These are phyloP conservation scores for Aphelenchoides fujianensis DNA, from an alignment of 1,140 invertebrate species.

Conservation along the genomic window DNA sequence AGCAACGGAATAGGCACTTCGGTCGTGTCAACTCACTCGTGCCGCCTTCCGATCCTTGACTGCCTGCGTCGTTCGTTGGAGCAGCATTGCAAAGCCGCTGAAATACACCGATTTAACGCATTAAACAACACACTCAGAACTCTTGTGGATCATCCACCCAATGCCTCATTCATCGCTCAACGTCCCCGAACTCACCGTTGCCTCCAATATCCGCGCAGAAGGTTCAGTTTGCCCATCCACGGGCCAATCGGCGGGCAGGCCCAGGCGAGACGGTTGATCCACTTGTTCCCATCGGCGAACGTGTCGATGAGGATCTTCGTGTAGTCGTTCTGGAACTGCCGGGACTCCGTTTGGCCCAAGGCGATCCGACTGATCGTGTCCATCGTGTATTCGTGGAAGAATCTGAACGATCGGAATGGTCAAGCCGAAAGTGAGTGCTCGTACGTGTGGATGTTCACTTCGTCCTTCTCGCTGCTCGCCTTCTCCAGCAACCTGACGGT, in stretches of 20 bases:
- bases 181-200: background rate
- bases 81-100: background rate
- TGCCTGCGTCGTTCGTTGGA: background rate
- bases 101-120: too few species aligned
- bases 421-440: background rate
- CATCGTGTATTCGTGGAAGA: slow-evolving; percentile 54
- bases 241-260: background rate
- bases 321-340: slow-evolving; percentile 47
- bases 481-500: slow-evolving; percentile 40
- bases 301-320: background rate
- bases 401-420: slow-evolving; percentile 14
- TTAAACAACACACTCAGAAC: too few species aligned
- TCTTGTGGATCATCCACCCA: too few species aligned
- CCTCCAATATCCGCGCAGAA: slow-evolving; percentile 1
- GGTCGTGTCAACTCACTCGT: background rate
- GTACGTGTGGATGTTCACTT: background rate
- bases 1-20: background rate
- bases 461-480: background rate
- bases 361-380: slow-evolving; percentile 49
- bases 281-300: background rate
- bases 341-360: slow-evolving; percentile 46
- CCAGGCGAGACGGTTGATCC: background rate
- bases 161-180: too few species aligned
- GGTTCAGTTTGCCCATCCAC: background rate
- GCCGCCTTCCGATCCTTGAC: background rate